These are phyloP conservation scores for Eilema depressum DNA, from an alignment of 2,888 invertebrate species.

Conservation along the genomic window DNA sequence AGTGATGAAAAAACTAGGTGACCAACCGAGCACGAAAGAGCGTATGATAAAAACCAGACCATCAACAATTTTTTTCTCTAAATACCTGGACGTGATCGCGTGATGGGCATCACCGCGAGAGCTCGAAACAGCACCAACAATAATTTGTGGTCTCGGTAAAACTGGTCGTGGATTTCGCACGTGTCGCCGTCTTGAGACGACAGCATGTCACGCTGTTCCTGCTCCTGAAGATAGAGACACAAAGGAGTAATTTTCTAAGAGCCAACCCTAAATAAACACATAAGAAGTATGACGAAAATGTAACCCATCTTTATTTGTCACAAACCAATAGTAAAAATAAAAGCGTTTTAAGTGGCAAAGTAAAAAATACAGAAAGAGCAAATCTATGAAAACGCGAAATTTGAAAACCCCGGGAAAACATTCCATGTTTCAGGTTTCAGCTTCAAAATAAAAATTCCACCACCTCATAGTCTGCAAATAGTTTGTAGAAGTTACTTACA, in stretches of 20 bases:
- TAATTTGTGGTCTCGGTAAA: constrained; percentile 90
- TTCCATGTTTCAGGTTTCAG: too few relatives aligned
- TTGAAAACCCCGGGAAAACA: too few relatives aligned
- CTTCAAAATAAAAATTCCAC: background rate
- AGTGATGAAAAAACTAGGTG: too few relatives aligned
- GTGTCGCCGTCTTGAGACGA: constrained; percentile 87
- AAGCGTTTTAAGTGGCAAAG: too few relatives aligned
- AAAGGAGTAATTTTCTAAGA: too few relatives aligned
- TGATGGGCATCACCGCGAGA: constrained; percentile 89
- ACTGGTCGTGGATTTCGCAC: constrained; percentile 89
- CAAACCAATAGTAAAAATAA: too few relatives aligned
- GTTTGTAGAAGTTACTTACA: constrained; percentile 62
- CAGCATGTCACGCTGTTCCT: constrained; percentile 82
- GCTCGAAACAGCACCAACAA: constrained; percentile 88
- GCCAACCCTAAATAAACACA: too few relatives aligned
- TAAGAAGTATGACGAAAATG: too few relatives aligned
- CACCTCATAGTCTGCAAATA: background rate
- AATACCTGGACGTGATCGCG: constrained; percentile 84
- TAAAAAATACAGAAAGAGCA: too few relatives aligned
- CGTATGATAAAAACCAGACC: background rate
- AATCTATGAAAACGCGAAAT: too few relatives aligned
- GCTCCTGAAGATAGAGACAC: constrained; percentile 62
- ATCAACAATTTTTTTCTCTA: background rate
- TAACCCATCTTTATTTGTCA: too few relatives aligned
- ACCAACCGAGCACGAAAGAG: too few relatives aligned